Evolutionary conservation across 2,888 invertebrate genomes (phyloP).

Genomic region (Platycnemis pennipes): DNA sequence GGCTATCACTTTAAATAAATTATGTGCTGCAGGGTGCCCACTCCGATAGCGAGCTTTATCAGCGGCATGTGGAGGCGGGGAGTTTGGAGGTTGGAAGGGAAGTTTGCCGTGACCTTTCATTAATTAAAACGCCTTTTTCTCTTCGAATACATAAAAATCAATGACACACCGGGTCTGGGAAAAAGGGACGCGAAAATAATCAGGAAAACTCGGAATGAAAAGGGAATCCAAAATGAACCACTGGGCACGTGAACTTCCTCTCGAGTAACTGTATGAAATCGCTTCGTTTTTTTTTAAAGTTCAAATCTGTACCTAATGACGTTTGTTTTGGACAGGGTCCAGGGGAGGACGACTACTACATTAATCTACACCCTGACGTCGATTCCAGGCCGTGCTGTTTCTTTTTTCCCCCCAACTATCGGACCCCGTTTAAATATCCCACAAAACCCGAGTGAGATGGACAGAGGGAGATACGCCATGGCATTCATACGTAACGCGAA

Average conservation of each 20-base stretch:
- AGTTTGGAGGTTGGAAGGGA: not conserved
- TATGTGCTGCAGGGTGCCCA: not conserved
- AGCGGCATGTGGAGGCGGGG: not conserved
- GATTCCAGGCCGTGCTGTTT: not conserved
- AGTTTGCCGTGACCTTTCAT: not conserved
- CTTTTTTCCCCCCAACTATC: too few species aligned
- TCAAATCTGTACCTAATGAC: not conserved
- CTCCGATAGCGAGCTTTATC: not conserved
- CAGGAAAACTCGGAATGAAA: not conserved
- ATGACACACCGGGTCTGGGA: not conserved
- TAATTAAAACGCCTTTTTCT: not conserved
- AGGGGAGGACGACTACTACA: not conserved
- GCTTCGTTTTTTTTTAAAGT: too few species aligned
- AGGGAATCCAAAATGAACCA: not conserved
- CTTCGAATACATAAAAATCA: not conserved
- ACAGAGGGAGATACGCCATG: not conserved
- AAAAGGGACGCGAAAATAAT: not conserved
- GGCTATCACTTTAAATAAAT: conserved; percentile 13
- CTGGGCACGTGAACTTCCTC: not conserved
- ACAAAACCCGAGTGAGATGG: not conserved
- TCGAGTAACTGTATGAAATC: not conserved
- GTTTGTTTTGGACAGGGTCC: not conserved
- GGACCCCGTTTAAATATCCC: not conserved
- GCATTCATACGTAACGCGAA: not conserved
- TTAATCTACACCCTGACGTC: not conserved